These are phyloP conservation scores for Phania funesta DNA, from an alignment of 2,888 invertebrate species.

Conservation along the genomic window DNA sequence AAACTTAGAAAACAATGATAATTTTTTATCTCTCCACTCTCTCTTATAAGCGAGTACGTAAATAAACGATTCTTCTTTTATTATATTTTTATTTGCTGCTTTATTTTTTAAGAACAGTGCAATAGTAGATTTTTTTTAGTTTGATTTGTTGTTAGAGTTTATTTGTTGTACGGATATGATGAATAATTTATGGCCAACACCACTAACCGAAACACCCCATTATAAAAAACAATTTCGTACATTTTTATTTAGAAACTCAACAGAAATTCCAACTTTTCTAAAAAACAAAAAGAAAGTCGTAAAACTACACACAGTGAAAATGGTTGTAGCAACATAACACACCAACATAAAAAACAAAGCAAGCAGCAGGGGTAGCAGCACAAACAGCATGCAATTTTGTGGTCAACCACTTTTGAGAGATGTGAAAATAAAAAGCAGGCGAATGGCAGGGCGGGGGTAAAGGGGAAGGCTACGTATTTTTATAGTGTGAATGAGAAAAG, in stretches of 20 bases:
- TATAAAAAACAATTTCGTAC: conserved; percentile 13
- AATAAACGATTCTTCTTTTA: conserved; percentile 38
- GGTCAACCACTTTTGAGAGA: conserved; percentile 39
- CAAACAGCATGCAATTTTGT: conserved; percentile 48
- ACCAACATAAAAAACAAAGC: conserved; percentile 6
- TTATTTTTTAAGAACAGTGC: conserved; percentile 25
- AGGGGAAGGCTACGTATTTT: conserved; percentile 2
- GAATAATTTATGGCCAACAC: conserved; percentile 66
- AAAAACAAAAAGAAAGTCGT: no score
- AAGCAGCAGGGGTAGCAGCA: conserved; percentile 1
- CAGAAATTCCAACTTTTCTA: conserved; percentile 10
- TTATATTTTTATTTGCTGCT: background rate
- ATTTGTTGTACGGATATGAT: conserved; percentile 64
- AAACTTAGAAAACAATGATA: conserved; percentile 36
- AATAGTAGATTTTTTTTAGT: background rate
- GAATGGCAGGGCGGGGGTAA: no score
- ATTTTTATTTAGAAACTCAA: background rate
- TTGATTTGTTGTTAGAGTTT: conserved; percentile 46
- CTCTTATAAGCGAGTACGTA: conserved; percentile 38
- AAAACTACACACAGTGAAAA: no score
- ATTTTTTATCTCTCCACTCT: background rate
- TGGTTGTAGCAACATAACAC: conserved; percentile 32
- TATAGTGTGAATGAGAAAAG: background rate
- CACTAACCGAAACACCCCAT: conserved; percentile 58
- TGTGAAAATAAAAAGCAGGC: conserved; percentile 2